These are phyloP conservation scores for Catamblyrhynchus diadema DNA, from an alignment of 2,797 vertebrate genomes.

Conservation along the genomic window DNA sequence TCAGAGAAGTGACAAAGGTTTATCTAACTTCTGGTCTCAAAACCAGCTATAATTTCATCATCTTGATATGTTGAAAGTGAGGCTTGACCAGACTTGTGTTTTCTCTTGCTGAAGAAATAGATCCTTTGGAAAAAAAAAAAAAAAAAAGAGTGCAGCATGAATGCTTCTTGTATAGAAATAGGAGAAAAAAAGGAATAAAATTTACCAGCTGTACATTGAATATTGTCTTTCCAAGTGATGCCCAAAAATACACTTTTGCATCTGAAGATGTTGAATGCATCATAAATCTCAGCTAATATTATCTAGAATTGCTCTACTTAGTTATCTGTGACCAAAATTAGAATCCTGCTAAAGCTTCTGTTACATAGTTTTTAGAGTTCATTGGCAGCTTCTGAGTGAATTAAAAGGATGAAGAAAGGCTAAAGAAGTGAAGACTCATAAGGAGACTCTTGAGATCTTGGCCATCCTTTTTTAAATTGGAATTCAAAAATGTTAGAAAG, in stretches of 20 bases:
- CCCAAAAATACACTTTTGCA: not conserved
- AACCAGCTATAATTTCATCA: not conserved
- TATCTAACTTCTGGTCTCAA: not conserved
- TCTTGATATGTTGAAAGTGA: not conserved
- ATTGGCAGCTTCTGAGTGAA: not conserved
- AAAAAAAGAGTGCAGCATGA: not conserved
- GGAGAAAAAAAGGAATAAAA: not conserved
- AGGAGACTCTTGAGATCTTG: not conserved
- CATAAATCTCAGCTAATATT: constrained; percentile 43
- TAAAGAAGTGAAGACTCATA: not conserved
- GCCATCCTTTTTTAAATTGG: not conserved
- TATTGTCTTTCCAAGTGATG: not conserved
- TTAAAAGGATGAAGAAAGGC: not conserved
- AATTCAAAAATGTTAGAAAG: not conserved
- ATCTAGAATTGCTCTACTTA: constrained; percentile 20
- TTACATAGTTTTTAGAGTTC: not conserved
- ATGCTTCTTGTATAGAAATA: not conserved
- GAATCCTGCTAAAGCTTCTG: not conserved
- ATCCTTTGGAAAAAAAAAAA: not conserved
- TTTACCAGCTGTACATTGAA: constrained; percentile 5
- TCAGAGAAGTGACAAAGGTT: not conserved
- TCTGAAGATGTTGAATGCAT: constrained; percentile 38
- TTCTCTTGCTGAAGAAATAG: not conserved
- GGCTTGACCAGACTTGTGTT: not conserved
- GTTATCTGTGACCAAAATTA: constrained; percentile 30